These are phyloP conservation scores for Tychaedon coryphoeus DNA, from an alignment of 2,113 vertebrate species.

Conservation along the genomic window DNA sequence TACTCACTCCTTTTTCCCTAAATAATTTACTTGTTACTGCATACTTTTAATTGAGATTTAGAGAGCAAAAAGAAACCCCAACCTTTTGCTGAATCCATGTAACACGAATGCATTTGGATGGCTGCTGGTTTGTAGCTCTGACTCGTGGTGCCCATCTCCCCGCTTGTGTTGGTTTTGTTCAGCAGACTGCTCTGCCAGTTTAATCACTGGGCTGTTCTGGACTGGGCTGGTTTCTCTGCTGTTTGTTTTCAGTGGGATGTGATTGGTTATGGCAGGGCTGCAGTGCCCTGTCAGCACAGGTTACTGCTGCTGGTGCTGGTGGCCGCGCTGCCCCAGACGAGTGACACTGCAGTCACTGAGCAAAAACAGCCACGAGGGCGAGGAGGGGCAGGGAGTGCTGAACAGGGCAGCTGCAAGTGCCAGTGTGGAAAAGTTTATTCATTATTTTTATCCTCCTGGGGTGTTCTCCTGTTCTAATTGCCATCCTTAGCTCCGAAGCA, in stretches of 20 bases:
- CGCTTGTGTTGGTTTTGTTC: constrained; percentile 19
- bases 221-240: constrained; percentile 55
- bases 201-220: constrained; percentile 55
- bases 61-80: background rate
- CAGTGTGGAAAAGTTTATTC: background rate
- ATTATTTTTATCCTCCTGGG: background rate
- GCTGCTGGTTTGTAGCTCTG: background rate
- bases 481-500: background rate
- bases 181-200: constrained; percentile 63
- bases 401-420: constrained; percentile 22
- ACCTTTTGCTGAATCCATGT: background rate
- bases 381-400: constrained; percentile 53
- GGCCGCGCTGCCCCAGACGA: constrained; percentile 66
- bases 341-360: constrained; percentile 22
- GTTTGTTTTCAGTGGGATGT: constrained; percentile 57
- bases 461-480: background rate
- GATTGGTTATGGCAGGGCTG: constrained; percentile 79
- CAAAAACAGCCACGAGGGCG: constrained; percentile 57
- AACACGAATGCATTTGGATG: background rate
- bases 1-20: background rate
- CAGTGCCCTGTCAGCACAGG: constrained; percentile 78
- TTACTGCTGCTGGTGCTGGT: constrained; percentile 69
- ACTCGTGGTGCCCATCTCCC: background rate
- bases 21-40: background rate
- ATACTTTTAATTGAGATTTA: background rate